These are phyloP conservation scores for Apodemia zela DNA, from an alignment of 2,888 invertebrate species.

Conservation along the genomic window DNA sequence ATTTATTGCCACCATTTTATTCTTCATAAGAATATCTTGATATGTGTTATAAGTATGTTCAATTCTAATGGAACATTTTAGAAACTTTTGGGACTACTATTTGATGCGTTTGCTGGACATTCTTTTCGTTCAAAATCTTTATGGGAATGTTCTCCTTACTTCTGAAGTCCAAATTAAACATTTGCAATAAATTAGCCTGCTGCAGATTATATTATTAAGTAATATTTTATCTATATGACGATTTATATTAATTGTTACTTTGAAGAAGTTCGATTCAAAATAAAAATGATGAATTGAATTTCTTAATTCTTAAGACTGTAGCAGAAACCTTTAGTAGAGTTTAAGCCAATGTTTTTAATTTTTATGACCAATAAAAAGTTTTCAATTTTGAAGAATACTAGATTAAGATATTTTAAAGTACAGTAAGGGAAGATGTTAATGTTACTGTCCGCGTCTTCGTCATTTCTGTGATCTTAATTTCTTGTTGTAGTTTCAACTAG, in stretches of 20 bases:
- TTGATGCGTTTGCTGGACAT: not conserved
- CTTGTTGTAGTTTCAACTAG: constrained; percentile 66
- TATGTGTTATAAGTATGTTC: not conserved
- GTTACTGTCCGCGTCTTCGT: constrained; percentile 66
- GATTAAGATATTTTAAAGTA: constrained; percentile 66
- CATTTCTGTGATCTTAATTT: constrained; percentile 73
- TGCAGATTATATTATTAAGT: constrained; percentile 29
- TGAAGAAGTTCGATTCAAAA: constrained; percentile 29
- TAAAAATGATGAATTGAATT: constrained; percentile 40
- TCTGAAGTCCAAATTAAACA: constrained; percentile 17
- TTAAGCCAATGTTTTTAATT: constrained; percentile 62
- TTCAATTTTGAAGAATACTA: constrained; percentile 59
- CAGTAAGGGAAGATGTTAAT: constrained; percentile 65
- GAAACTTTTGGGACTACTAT: not conserved
- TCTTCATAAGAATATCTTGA: not conserved
- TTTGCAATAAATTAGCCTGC: constrained; percentile 24
- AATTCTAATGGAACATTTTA: not conserved
- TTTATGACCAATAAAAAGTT: constrained; percentile 72
- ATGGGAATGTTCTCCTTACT: not conserved
- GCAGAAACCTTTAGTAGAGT: constrained; percentile 58
- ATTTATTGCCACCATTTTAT: not conserved
- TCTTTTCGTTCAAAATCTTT: not conserved
- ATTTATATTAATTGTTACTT: constrained; percentile 27
- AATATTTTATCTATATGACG: constrained; percentile 33
- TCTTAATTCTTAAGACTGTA: constrained; percentile 64